Conservation (phyloP, 2,888 invertebrate species). For the Acutogordius australiensis region DNA sequence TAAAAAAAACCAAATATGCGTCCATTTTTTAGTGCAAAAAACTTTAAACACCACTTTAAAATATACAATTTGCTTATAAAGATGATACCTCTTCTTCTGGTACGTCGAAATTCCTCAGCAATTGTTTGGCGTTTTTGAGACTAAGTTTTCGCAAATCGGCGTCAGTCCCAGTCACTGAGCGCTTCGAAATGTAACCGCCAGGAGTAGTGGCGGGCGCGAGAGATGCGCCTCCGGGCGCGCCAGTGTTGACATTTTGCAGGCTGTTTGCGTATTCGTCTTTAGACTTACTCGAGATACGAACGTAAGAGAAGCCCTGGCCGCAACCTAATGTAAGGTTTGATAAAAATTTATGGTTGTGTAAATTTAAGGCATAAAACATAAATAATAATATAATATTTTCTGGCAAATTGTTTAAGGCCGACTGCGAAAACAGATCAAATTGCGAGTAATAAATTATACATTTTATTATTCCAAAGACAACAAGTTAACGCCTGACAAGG, state of each 20-base stretch:
- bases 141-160: constrained; percentile 80
- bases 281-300: constrained; percentile 84
- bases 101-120: constrained; percentile 75
- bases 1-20: neutral
- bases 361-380: too few species aligned
- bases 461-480: too few species aligned
- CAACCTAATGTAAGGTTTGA: constrained; percentile 31
- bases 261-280: constrained; percentile 2
- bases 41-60: too few species aligned
- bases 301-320: constrained; percentile 89
- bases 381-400: too few species aligned
- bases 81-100: constrained; percentile 82
- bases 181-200: constrained; percentile 18
- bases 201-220: neutral
- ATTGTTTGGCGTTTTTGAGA: constrained; percentile 72
- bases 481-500: too few species aligned
- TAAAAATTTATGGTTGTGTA: too few species aligned
- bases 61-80: too few species aligned
- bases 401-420: too few species aligned
- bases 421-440: too few species aligned
- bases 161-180: constrained; percentile 71
- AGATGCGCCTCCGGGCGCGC: constrained; percentile 75
- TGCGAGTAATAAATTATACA: too few species aligned
- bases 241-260: constrained; percentile 32
- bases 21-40: neutral